Base-by-base conservation (phyloP, 2,888 invertebrate species). In the Barypeithes pellucidus region DNA sequence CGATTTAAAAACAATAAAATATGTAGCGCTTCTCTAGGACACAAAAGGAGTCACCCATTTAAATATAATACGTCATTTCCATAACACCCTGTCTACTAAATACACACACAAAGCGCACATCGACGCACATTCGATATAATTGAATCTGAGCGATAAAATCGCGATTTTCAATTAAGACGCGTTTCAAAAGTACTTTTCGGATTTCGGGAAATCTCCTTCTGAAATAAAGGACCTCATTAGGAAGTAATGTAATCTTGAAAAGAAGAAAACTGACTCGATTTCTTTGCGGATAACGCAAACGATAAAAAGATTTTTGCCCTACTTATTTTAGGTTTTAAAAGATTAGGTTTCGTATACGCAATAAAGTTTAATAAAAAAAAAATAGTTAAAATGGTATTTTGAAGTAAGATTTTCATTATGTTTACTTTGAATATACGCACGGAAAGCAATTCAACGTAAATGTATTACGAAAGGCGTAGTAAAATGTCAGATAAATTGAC, bases 191-290 rank as follows among this genome's bases (percentile, higher is more conserved):
- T 29, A 45, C 41, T 63, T 70, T 54, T 45, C 41, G 63, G 69
- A 63, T 70, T 62, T 63, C 69, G 45, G 14, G 50, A 33, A 63
- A 70, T 57, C 63, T 63, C 29, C 50, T 33, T n/a, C 60, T 39
- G 69, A 70, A 63, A 70, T 70, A 70, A 70, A 70, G 63, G 63
- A 63, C 62, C 69, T 70, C 69, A 63, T 70, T 70, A 70, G 63
- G 69, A 43, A 45, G 69, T 70, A 63, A 70, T 63, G 62, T 70
- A 39, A 62, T 62, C 69, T 52, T 41, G 52, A 63, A 62, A 70
- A 43, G 63, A 70, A 63, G 36, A 57, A 62, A 70, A 70, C 57
- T 54, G 43, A 63, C 54, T 54, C 63, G 33, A 24, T 52, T 57
- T 57, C 54, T 33, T 57, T 57, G 9, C 12, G 50, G 63, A 50